Conservation (phyloP, 35 echinoderm and acorn worm genomes). For the Ophiothrix spiculata region DNA sequence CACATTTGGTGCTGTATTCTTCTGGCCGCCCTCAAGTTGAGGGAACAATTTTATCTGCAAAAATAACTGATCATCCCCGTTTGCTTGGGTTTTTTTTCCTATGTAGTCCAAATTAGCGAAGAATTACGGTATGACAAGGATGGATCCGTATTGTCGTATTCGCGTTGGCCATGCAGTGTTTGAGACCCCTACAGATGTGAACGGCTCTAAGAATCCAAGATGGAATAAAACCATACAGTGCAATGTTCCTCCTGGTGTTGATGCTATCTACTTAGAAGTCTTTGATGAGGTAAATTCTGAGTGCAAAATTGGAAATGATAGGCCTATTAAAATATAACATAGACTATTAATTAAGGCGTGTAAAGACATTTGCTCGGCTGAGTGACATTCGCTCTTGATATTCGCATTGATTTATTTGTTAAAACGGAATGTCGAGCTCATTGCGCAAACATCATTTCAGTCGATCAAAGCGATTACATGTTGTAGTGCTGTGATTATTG, state of each 20-base stretch:
- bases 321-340: not conserved
- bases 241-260: conserved; percentile 75
- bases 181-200: conserved; percentile 95
- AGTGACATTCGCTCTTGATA: too few species aligned
- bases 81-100: too few species aligned
- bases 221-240: conserved; percentile 99
- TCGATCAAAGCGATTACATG: too few species aligned
- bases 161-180: conserved; percentile 97
- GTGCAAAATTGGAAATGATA: not conserved
- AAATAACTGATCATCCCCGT: too few species aligned
- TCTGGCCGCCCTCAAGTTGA: too few species aligned
- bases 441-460: too few species aligned
- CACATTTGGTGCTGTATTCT: too few species aligned
- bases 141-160: conserved; percentile 98
- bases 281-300: conserved; percentile 99
- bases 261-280: conserved; percentile 88
- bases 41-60: too few species aligned
- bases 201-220: conserved; percentile 92
- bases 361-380: too few species aligned
- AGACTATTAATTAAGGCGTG: not conserved
- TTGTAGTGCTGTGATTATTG: too few species aligned
- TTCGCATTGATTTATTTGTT: too few species aligned
- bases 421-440: too few species aligned
- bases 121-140: conserved; percentile 93
- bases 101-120: conserved; percentile 87